Percentiles rank a stretch among this genome's conserved stretches.
These are phyloP conservation scores for Wiebesia pumilae DNA, from an alignment of 1,140 invertebrate species.

Conservation along the genomic window DNA sequence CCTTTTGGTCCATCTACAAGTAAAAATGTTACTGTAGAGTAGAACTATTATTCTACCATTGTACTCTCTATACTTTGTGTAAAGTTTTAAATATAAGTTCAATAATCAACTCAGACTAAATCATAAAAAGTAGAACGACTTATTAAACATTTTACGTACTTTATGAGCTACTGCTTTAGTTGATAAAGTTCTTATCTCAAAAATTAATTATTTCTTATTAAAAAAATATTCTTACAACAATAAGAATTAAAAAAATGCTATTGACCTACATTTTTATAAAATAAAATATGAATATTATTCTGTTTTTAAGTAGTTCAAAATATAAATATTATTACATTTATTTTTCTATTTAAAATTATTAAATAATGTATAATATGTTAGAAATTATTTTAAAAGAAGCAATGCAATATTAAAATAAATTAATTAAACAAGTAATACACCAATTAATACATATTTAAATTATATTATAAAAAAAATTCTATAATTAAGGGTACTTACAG, in stretches of 20 bases:
- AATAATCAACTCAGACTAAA: slow-evolving; percentile 2
- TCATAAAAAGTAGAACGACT: slow-evolving; percentile 9
- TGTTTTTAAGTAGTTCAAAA: background rate
- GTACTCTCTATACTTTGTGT: background rate
- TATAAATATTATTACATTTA: background rate
- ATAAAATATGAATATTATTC: background rate
- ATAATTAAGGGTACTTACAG: background rate
- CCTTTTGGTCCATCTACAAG: slow-evolving; percentile 80
- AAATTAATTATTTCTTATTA: slow-evolving; percentile 35
- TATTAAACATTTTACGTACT: slow-evolving; percentile 7
- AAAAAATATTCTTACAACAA: background rate
- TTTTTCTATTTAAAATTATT: background rate
- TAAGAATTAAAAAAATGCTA: background rate
- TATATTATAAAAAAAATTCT: background rate
- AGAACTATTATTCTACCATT: background rate
- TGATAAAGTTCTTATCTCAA: slow-evolving; percentile 38
- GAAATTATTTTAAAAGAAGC: no score
- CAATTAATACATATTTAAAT: no score
- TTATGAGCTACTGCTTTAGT: slow-evolving; percentile 6
- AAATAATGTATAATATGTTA: no score
- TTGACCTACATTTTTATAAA: slow-evolving; percentile 19
- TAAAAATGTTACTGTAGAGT: slow-evolving; percentile 1
- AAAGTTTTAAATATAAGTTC: background rate
- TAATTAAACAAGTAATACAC: no score
- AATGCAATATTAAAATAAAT: no score